Evolutionary conservation across 92 coral and sea anemone genomes (phyloP).

Genomic region (Palythoa caribaeorum): DNA sequence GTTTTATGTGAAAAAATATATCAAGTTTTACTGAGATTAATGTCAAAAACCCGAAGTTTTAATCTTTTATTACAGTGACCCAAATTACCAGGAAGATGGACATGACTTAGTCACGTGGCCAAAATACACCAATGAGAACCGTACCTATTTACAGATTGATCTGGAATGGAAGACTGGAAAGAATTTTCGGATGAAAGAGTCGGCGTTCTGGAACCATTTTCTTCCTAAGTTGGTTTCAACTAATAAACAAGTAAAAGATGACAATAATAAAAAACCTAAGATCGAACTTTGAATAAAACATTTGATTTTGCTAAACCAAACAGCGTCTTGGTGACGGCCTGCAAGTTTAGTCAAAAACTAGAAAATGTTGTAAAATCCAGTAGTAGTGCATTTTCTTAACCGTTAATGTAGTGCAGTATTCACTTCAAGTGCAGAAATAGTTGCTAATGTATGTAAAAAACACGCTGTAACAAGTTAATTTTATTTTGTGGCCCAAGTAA

Average conservation of each 20-base stretch:
- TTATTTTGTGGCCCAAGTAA: no score
- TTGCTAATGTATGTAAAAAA: no score
- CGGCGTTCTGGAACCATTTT: slow-evolving; percentile 54
- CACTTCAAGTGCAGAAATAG: no score
- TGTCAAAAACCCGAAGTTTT: not conserved
- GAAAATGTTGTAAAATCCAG: no score
- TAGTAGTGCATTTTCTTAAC: no score
- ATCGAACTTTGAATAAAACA: not conserved
- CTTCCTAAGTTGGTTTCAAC: slow-evolving; percentile 39
- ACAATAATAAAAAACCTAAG: not conserved
- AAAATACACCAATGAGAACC: slow-evolving; percentile 47
- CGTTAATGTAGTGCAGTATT: no score
- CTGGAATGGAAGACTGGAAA: slow-evolving; percentile 33
- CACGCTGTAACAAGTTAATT: no score
- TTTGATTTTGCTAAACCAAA: no score
- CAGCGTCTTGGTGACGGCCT: no score
- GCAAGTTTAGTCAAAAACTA: no score
- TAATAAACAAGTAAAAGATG: not conserved
- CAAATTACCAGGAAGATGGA: slow-evolving; percentile 32
- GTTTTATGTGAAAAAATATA: no score
- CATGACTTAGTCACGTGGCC: slow-evolving; percentile 58
- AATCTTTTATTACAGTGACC: slow-evolving; percentile 14
- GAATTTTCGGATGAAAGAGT: slow-evolving; percentile 18
- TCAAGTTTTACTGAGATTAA: no score
- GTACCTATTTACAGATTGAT: slow-evolving; percentile 42